Percentiles rank a stretch among this genome's conserved stretches.
Evolutionary conservation across 1,140 invertebrate genomes (phyloP).

Genomic region (Calephelis nemesis): DNA sequence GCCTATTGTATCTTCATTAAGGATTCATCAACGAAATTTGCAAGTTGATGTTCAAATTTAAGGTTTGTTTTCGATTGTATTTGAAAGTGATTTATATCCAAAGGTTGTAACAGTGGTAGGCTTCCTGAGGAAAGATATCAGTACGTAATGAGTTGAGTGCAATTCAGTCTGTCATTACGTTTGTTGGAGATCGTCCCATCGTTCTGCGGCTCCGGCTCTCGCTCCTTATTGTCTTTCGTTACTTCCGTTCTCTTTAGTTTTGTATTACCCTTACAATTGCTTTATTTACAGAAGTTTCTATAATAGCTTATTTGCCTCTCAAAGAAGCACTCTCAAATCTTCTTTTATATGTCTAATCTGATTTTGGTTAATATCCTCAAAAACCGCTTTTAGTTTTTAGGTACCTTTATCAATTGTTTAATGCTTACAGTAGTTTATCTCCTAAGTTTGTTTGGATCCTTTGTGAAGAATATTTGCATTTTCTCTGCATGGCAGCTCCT

Average conservation of each 20-base stretch:
- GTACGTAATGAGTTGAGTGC: conserved; percentile 70
- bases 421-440: too few relatives aligned
- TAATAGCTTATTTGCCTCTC: background rate
- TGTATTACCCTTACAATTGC: conserved; percentile 1
- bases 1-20: conserved; percentile 56
- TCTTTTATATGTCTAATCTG: too few relatives aligned
- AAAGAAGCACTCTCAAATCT: too few relatives aligned
- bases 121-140: conserved; percentile 66
- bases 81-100: conserved; percentile 30
- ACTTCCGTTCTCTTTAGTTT: conserved; percentile 8
- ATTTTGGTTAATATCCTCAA: too few relatives aligned
- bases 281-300: background rate
- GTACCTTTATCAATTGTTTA: too few relatives aligned
- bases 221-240: background rate
- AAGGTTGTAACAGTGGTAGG: conserved; percentile 35
- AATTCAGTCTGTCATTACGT: conserved; percentile 69
- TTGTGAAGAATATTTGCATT: too few relatives aligned
- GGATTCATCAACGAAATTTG: conserved; percentile 45
- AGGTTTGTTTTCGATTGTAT: conserved; percentile 32
- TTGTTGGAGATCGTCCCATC: conserved; percentile 40
- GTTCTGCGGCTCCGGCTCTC: conserved; percentile 31
- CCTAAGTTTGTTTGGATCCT: too few relatives aligned
- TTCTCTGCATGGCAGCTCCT: too few relatives aligned
- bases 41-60: conserved; percentile 22
- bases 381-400: too few relatives aligned